These are phyloP conservation scores for Eupithecia exiguata DNA, from an alignment of 2,888 invertebrate species.

Conservation along the genomic window DNA sequence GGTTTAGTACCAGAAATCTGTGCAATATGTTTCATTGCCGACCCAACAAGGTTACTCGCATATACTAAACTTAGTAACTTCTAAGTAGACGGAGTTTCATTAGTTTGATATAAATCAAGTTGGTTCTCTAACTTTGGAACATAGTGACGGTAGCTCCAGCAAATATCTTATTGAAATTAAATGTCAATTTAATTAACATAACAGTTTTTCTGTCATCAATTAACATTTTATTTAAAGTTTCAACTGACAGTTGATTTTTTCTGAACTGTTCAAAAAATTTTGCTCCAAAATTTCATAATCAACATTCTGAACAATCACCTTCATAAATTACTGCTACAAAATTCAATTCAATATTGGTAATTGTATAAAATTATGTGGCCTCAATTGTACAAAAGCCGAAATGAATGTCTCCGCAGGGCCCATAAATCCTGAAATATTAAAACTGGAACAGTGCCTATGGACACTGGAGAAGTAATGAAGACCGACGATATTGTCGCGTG, in stretches of 20 bases:
- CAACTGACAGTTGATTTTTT: too few species aligned
- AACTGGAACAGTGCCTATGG: conserved; percentile 69
- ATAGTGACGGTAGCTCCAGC: background rate
- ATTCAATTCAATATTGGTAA: conserved; percentile 53
- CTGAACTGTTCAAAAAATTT: conserved; percentile 8
- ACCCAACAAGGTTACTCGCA: conserved; percentile 15
- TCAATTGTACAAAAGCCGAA: conserved; percentile 63
- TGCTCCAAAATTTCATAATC: conserved; percentile 27
- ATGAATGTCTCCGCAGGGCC: conserved; percentile 75
- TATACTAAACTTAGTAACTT: conserved; percentile 9
- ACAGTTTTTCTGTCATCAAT: background rate
- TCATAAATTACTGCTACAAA: conserved; percentile 46
- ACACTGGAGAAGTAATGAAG: conserved; percentile 62
- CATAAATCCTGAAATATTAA: conserved; percentile 78
- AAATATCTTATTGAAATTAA: background rate
- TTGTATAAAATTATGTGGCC: conserved; percentile 55
- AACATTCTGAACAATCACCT: conserved; percentile 32
- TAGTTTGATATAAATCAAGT: background rate
- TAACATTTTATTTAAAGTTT: background rate
- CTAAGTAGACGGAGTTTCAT: background rate
- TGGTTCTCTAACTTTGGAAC: background rate
- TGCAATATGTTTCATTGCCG: conserved; percentile 25
- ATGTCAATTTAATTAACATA: background rate
- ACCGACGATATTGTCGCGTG: conserved; percentile 48
- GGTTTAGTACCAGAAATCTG: conserved; percentile 27